These are phyloP conservation scores for Buathra laborator DNA, from an alignment of 2,888 invertebrate species.

Conservation along the genomic window DNA sequence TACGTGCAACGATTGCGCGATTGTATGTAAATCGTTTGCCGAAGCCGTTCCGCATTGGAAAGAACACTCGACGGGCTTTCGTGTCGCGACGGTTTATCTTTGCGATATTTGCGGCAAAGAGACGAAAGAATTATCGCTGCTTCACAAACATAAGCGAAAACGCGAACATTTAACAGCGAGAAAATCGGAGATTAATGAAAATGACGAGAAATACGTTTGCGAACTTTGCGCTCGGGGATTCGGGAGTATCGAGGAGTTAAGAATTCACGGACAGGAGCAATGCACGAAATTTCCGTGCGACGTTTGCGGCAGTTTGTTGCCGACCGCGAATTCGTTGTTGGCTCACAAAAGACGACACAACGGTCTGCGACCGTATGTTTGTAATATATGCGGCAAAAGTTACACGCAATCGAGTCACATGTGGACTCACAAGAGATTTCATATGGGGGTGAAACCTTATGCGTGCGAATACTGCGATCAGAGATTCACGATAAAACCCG, in stretches of 20 bases:
- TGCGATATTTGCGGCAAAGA: slow-evolving; percentile 86
- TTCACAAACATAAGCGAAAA: slow-evolving; percentile 88
- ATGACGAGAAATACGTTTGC: slow-evolving; percentile 81
- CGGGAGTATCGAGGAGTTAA: slow-evolving; percentile 69
- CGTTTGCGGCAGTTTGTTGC: slow-evolving; percentile 77
- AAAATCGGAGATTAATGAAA: slow-evolving; percentile 75
- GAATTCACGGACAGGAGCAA: slow-evolving; percentile 75
- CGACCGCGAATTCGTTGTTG: slow-evolving; percentile 77
- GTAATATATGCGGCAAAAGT: slow-evolving; percentile 81
- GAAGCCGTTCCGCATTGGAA: slow-evolving; percentile 87
- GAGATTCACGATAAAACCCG: slow-evolving; percentile 88
- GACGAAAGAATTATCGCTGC: slow-evolving; percentile 86
- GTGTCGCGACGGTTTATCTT: slow-evolving; percentile 84
- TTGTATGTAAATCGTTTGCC: slow-evolving; percentile 86
- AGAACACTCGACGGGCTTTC: slow-evolving; percentile 85
- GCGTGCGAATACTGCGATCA: slow-evolving; percentile 88
- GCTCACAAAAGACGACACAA: slow-evolving; percentile 81
- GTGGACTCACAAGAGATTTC: slow-evolving; percentile 89
- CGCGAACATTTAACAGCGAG: slow-evolving; percentile 85
- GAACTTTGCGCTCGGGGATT: slow-evolving; percentile 87
- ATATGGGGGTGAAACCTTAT: slow-evolving; percentile 89
- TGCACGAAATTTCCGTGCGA: slow-evolving; percentile 80
- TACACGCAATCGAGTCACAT: slow-evolving; percentile 88
- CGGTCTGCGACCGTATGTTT: slow-evolving; percentile 79
- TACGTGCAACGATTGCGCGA: slow-evolving; percentile 85